Base-by-base conservation (phyloP, 1,140 invertebrate genomes). In the Cheumatopsyche charites region DNA sequence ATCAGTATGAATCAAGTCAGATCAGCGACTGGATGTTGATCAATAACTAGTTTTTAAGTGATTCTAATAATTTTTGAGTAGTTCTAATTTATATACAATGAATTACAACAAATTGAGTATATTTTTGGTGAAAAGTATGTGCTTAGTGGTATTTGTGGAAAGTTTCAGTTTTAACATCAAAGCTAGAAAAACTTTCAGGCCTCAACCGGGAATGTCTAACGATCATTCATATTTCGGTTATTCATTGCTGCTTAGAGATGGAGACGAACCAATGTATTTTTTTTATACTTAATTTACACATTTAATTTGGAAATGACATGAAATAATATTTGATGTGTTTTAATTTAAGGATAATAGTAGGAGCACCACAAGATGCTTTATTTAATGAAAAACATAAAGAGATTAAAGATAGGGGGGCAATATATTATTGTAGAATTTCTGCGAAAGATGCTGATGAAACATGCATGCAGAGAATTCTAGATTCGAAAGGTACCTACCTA, bases 351-450 rank as follows among this genome's bases (percentile, higher is more conserved):
- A 63, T 55, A 17, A 73, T 75, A 23, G 69, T 75, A n/a, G 74
- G 74, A 15, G 74, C 74, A n/a, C 74, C 74, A 0, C n/a, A 42
- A 66, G 74, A 71, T 23, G 68, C 36, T 12, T 75, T 71, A 11
- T 7, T 12, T 0, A 42, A 55, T 21, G 23, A 9, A 41, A 29
- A 42, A 11, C 58, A 75, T 45, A 3, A 19, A 11, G 5, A 2
- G 9, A 73, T 75, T 17, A 66, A 65, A 23, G 69, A 73, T 55
- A 71, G 71, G 0, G 74, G 74, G 15, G 58, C 65, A 1, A 75
- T 73, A 23, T 75, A 75, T 45, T 52, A 58, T 36, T 75, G 74
- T 36, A 26, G 67, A 13, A 73, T 75, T 36, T 17, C 15, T 43
- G 12, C 21, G 1, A 42, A 63, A 15, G 29, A 12, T 3, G 36